Evolutionary conservation across 1,140 invertebrate genomes (phyloP).

Genomic region (Brachionus rotundiformis): DNA sequence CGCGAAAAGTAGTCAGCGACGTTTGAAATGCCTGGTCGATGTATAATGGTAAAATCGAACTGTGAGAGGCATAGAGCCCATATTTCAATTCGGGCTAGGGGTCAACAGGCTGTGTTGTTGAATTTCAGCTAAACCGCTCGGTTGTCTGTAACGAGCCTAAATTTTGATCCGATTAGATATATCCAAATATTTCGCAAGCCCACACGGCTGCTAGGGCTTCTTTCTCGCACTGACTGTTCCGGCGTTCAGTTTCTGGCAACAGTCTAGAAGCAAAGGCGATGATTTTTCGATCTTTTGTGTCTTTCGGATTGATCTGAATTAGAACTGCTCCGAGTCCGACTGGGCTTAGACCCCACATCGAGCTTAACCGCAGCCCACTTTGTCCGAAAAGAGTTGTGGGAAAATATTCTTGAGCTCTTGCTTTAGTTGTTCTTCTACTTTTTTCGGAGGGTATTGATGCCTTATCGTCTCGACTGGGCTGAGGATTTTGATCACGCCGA

Average conservation of each 20-base stretch:
- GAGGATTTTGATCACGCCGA: too few relatives aligned
- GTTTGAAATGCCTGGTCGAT: background rate
- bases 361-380: too few relatives aligned
- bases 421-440: too few relatives aligned
- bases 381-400: too few relatives aligned
- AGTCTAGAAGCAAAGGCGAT: constrained; percentile 39
- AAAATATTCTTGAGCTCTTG: too few relatives aligned
- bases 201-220: constrained; percentile 67
- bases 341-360: background rate
- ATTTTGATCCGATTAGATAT: background rate
- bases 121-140: background rate
- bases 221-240: constrained; percentile 64
- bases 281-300: background rate
- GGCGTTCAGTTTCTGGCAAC: constrained; percentile 61
- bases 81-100: background rate
- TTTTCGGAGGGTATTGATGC: too few relatives aligned
- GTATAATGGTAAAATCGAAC: background rate
- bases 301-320: background rate
- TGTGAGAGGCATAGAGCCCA: background rate
- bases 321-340: background rate
- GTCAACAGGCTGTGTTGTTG: background rate
- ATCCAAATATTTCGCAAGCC: constrained; percentile 63
- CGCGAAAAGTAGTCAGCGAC: background rate
- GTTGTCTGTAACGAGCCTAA: background rate
- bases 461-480: too few relatives aligned